phyloP scores from a whole-genome alignment of 2,797 vertebrate species.

The Botia almorhae region DNA sequence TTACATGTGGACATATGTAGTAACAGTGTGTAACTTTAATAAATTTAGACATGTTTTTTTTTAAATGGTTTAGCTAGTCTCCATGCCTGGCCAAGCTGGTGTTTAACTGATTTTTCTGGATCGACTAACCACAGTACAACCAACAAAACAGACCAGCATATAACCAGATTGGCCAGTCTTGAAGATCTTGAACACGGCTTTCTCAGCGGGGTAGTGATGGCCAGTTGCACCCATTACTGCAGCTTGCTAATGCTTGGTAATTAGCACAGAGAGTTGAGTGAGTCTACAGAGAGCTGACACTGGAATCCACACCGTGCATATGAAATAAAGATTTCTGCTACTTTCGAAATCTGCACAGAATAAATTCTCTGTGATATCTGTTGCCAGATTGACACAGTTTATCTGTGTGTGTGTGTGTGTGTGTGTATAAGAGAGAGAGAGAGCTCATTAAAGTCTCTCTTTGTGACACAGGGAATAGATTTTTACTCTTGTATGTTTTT shows the following conservation, averaged over 20 bases:
- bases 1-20: no score
- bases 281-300: neutral
- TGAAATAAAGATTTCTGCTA: constrained; percentile 36
- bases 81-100: no score
- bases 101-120: no score
- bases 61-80: no score
- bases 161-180: no score
- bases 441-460: constrained; percentile 50
- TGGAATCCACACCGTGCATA: constrained; percentile 23
- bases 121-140: no score
- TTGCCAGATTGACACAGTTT: constrained; percentile 35
- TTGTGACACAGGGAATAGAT: constrained; percentile 53
- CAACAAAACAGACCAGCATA: no score
- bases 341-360: constrained; percentile 47
- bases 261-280: neutral
- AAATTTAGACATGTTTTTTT: no score
- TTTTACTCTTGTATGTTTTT: constrained; percentile 43
- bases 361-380: constrained; percentile 52
- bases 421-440: constrained; percentile 1
- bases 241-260: neutral
- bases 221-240: neutral
- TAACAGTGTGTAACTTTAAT: no score
- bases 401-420: constrained; percentile 37
- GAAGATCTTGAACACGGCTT: neutral
- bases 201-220: neutral